Evolutionary conservation across 92 coral and sea anemone species (phyloP).

Genomic region (Porites rus): DNA sequence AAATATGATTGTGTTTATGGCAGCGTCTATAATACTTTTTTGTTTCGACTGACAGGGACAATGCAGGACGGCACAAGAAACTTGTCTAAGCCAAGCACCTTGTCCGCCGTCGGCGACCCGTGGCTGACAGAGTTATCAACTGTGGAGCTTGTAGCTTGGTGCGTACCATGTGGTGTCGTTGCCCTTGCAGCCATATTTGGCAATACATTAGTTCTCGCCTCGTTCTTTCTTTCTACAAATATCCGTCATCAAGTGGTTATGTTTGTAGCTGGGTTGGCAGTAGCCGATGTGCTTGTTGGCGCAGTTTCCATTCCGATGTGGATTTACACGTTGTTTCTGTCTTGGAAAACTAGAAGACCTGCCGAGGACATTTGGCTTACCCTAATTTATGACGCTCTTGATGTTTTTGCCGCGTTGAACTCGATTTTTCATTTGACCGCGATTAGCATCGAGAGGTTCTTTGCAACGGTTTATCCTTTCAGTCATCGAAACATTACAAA

Average conservation of each 20-base stretch:
- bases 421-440: conserved; percentile 86
- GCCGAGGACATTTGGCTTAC: neutral
- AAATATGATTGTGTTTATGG: no score
- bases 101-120: conserved; percentile 15
- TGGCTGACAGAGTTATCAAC: conserved; percentile 54
- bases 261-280: conserved; percentile 79
- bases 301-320: conserved; percentile 84
- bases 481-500: conserved; percentile 72
- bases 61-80: conserved; percentile 12
- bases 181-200: conserved; percentile 62
- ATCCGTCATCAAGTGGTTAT: conserved; percentile 57
- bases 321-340: conserved; percentile 69
- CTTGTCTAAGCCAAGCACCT: neutral
- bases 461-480: conserved; percentile 83
- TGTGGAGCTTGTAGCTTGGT: conserved; percentile 62
- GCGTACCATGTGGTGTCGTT: conserved; percentile 40
- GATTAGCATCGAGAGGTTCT: conserved; percentile 86
- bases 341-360: conserved; percentile 12
- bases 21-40: no score
- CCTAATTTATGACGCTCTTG: conserved; percentile 74
- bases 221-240: conserved; percentile 51
- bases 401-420: conserved; percentile 88
- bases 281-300: conserved; percentile 81
- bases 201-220: conserved; percentile 58
- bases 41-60: neutral